These are phyloP conservation scores for Elgaria multicarinata DNA, from an alignment of 2,113 vertebrate genomes.

Conservation along the genomic window DNA sequence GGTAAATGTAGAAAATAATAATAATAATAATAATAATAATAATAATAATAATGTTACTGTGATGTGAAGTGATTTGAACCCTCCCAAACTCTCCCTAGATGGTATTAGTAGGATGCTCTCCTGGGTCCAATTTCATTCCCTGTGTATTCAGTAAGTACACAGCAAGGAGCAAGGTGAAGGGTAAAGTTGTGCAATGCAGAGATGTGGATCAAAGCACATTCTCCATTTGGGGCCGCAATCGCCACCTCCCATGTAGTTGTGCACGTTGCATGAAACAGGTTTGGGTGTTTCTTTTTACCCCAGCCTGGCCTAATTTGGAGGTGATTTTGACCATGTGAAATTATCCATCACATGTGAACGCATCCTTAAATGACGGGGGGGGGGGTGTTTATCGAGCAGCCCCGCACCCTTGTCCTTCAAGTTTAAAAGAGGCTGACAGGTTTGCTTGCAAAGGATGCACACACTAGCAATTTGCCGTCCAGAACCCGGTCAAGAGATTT, in stretches of 20 bases:
- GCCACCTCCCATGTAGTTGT: neutral
- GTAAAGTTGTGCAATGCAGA: neutral
- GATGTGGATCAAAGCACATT: neutral
- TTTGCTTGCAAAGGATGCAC: slow-evolving; percentile 12
- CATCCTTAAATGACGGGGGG: neutral
- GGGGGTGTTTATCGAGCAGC: neutral
- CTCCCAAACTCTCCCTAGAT: no score
- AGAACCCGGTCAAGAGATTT: slow-evolving; percentile 26
- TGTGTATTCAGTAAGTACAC: neutral
- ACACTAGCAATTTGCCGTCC: slow-evolving; percentile 28
- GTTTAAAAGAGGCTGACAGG: slow-evolving; percentile 28
- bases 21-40: no score
- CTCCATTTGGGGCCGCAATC: neutral
- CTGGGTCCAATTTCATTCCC: neutral
- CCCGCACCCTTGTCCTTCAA: slow-evolving; percentile 6
- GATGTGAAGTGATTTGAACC: no score
- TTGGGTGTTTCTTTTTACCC: neutral
- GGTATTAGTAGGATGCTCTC: neutral
- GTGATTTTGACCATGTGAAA: neutral
- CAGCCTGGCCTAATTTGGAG: slow-evolving; percentile 9
- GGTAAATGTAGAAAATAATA: no score
- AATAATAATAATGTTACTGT: no score
- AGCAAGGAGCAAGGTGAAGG: neutral
- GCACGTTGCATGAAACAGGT: neutral
- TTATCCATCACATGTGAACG: neutral